Base-by-base conservation (phyloP, 2,797 vertebrate genomes). In the Coranthus polyacanthus region DNA sequence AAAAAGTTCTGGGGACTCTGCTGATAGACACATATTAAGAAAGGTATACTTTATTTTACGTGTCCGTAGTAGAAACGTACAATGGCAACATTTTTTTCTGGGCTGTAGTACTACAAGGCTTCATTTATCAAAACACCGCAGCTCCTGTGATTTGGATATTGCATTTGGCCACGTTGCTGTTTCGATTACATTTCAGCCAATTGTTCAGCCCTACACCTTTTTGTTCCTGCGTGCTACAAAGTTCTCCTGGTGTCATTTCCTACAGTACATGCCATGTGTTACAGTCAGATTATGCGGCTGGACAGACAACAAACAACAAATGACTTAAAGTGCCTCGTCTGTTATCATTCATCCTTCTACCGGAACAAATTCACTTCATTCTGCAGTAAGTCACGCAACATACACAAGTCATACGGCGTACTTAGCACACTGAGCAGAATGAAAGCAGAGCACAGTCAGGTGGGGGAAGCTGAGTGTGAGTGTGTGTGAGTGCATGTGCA, bases 361-460 rank as follows among this genome's bases (percentile, higher is more conserved):
- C 39, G 57, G 56, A 81, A 75, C 70, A 50, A 56, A 71, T 53
- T 44, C 24, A 12, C 5, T 3, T 26, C 56, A 59, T 3, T 55
- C 45, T 56, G 45, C 54, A 44, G n/a, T 17, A 18, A 82, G 71
- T 86, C 75, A 83, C 29, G 56, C 75, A 70, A 72, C 71, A 81
- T 60, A 56, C 52, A 0, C 62, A 58, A 68, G 80, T 77, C 67
- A 78, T 46, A 58, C 10, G 38, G 44, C 9, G 15, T 17, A 8
- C 52, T 69, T 55, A 45, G 51, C 37, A 52, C 6, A 7, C 22
- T 12, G 32, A 71, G 46, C 36, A 62, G 57, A 68, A 43, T 45
- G 49, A 60, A 71, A 83, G 79, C 66, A 52, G 50, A 67, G 66
- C 43, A 10, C 22, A 56, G 44, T 73, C 74, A 82, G 62, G 79